Evolutionary conservation across 2,888 invertebrate genomes (phyloP), one percentile per base, ranked within the genome.

Genomic region (Pterostichus niger): DNA sequence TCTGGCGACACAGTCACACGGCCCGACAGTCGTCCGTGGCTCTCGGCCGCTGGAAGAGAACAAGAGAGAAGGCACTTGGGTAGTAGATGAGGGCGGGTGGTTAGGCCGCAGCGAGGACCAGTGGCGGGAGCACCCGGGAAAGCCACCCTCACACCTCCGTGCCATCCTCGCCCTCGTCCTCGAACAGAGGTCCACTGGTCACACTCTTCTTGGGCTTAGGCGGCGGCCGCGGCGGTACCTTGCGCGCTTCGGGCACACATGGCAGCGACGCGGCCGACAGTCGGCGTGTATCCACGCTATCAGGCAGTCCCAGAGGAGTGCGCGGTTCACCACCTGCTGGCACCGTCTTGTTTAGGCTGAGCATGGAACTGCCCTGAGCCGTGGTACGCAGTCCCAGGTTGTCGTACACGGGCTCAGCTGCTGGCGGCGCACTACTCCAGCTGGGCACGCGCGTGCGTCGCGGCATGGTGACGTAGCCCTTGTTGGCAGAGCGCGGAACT

Each of bases 111-210:
- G 73, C 40, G 73, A 13, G 24, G 56, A 33, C 73, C 17, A 88
- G 87, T 89, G 88, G 86, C 84, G 85, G 83, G 64, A 89, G 87
- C 87, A 88, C 89, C 88, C 88, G 88, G 87, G 87, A 87, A 85
- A 90, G 89, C 89, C 88, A 89, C 86, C 90, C 91, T 92, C 94
- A 96, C 92, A 96, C 96, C 92, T 96, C 96, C 86, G 96, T 96
- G 85, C 96, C 96, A 86, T 96, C 96, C 88, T 96, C 96, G 35
- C 96, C 96, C 90, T 96, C 96, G 88, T 96, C 96, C 88, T 96
- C 96, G 88, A 96, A 96, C 85, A 96, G 90, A 84, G 96, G 96
- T 86, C 95, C 95, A 86, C 92, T 93, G 5, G 94, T 92, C 77
- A 92, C 92, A 13, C 93, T 92, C 92, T 96, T 96, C 90, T 95